Evolutionary conservation across 1,140 invertebrate species (phyloP).

Genomic region (Cephus cinctus): DNA sequence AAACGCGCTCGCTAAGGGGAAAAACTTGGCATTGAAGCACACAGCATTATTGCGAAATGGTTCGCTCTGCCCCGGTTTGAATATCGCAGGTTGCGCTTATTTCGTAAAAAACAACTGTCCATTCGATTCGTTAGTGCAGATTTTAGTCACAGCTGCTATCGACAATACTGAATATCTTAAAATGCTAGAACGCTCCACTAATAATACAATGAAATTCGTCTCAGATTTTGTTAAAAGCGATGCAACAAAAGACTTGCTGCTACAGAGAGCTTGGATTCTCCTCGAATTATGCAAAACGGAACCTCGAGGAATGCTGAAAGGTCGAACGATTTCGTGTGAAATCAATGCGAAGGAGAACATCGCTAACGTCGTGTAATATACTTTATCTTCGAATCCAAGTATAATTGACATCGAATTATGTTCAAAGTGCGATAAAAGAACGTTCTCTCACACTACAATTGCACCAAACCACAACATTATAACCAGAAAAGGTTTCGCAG

Average conservation of each 20-base stretch:
- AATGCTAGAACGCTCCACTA: neutral
- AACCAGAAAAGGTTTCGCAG: slow-evolving; percentile 3
- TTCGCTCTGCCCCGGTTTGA: neutral
- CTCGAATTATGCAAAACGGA: neutral
- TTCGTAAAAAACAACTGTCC: slow-evolving; percentile 7
- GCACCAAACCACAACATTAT: slow-evolving; percentile 10
- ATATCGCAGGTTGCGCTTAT: slow-evolving; percentile 1
- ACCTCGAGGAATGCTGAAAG: neutral
- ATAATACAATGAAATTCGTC: neutral
- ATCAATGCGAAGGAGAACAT: neutral
- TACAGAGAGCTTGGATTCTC: neutral
- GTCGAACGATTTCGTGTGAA: neutral
- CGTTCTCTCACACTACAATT: neutral
- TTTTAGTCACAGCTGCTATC: slow-evolving; percentile 2
- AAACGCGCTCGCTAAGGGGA: neutral
- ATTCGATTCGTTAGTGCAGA: slow-evolving; percentile 6
- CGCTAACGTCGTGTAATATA: neutral
- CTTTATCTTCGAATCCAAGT: slow-evolving; percentile 4
- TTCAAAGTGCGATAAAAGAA: neutral
- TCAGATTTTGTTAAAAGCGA: neutral
- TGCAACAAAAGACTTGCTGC: neutral
- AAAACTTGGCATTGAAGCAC: neutral
- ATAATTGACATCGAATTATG: neutral
- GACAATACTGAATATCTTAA: slow-evolving; percentile 1
- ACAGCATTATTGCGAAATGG: slow-evolving; percentile 5